A percentile compares a stretch with the other conserved stretches of the same genome.
Conservation (phyloP, 2,113 vertebrate species). For the Macrotis lagotis region DNA sequence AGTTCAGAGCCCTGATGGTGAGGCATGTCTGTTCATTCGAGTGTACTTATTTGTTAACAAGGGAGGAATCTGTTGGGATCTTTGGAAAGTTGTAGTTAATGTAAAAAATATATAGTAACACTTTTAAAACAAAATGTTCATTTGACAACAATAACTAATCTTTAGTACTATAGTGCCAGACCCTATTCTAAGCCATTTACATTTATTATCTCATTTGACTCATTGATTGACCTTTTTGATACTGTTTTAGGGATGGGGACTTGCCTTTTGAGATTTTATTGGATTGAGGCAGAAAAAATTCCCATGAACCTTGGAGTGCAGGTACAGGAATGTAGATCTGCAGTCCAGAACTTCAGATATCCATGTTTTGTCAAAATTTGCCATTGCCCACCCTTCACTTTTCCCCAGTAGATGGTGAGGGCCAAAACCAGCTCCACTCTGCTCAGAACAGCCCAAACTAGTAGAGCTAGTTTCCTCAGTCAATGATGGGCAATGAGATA, state of each 20-base stretch:
- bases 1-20: not conserved
- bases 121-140: not conserved
- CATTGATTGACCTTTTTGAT: not conserved
- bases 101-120: not conserved
- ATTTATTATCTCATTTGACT: not conserved
- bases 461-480: no score
- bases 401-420: no score
- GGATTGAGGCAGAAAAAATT: not conserved
- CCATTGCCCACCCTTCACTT: no score
- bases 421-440: no score
- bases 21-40: not conserved
- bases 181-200: not conserved
- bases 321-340: not conserved
- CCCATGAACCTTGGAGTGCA: not conserved
- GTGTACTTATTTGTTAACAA: not conserved
- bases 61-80: not conserved
- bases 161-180: not conserved
- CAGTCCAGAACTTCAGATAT: not conserved
- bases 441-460: not conserved
- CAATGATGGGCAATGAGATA: not conserved
- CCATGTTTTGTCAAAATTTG: not conserved
- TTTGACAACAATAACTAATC: not conserved
- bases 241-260: not conserved
- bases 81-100: not conserved
- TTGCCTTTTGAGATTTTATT: not conserved